Evolutionary conservation across 1,140 invertebrate genomes (phyloP), one percentile per base, ranked within the genome.

Genomic region (Nymphalis io): DNA sequence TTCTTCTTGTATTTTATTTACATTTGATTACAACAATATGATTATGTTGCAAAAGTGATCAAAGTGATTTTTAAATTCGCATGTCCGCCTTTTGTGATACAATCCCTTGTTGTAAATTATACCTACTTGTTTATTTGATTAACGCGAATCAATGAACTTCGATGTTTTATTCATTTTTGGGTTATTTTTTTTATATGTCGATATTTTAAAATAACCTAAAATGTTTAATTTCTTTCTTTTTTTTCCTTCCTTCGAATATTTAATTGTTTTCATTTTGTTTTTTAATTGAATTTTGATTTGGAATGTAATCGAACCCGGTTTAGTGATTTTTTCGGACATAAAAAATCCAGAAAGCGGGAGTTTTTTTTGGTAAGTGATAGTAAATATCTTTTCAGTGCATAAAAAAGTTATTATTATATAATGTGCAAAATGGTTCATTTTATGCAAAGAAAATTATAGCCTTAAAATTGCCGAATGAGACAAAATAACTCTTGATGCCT

Each of bases 341-440:
- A 90, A 90, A 90, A 88, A 77, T 85, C 81, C 73, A 84, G 57
- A 79, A 90, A 80, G 85, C 78, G 81, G 84, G 88, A 62, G 83
- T 64, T 40, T 63, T 48, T 15, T 2, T 40, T 12, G 21, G 33
- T n/a, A 12, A 53, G 53, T 70, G 60, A 48, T 58, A 70, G 53
- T 39, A 64, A 68, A 60, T 59, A 20, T 20, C 20, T 20, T 33
- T 8, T 33, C 10, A 33, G 27, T 33, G 27, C 1, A 33, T 4
- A n/a, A n/a, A n/a, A n/a, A n/a, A 8, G 27, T 33, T 8, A 33
- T 33, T 33, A 33, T 33, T 8, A 33, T 33, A 4, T 33, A 33
- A 33, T 33, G 27, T n/a, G n/a, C n/a, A 33, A 33, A 33, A 4
- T 33, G 27, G 27, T 33, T 33, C 27, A 33, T 33, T 33, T 33